These are phyloP conservation scores for Catonia carolina DNA, from an alignment of 2,888 invertebrate genomes.

Conservation along the genomic window DNA sequence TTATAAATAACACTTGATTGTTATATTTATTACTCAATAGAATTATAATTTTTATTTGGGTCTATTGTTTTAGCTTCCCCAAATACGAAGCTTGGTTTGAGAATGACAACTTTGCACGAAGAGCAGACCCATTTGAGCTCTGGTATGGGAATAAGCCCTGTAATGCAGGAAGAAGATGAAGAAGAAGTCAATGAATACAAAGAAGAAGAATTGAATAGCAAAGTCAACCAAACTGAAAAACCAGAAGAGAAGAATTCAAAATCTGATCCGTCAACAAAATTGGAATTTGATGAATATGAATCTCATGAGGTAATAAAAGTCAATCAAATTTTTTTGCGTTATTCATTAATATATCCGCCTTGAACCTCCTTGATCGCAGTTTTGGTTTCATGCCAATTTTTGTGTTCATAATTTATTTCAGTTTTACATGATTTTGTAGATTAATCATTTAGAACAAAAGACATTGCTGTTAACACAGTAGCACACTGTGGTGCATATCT, in stretches of 20 bases:
- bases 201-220: conserved; percentile 20
- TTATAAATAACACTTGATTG: no score
- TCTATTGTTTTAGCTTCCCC: conserved; percentile 83
- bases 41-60: no score
- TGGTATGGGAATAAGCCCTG: conserved; percentile 20
- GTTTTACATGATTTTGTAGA: no score
- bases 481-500: no score
- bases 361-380: no score
- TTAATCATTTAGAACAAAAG: no score
- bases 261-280: neutral
- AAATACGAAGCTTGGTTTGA: conserved; percentile 72
- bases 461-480: no score
- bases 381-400: no score
- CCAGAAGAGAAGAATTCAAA: conserved; percentile 32
- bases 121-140: conserved; percentile 48
- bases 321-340: no score
- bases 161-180: conserved; percentile 37
- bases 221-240: conserved; percentile 38
- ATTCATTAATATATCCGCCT: no score
- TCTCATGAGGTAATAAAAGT: neutral
- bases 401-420: no score
- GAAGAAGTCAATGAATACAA: conserved; percentile 36
- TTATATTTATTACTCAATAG: no score
- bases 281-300: conserved; percentile 6
- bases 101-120: conserved; percentile 90